Evolutionary conservation across 2,113 vertebrate genomes (phyloP).

Genomic region (Platichthys flesus): DNA sequence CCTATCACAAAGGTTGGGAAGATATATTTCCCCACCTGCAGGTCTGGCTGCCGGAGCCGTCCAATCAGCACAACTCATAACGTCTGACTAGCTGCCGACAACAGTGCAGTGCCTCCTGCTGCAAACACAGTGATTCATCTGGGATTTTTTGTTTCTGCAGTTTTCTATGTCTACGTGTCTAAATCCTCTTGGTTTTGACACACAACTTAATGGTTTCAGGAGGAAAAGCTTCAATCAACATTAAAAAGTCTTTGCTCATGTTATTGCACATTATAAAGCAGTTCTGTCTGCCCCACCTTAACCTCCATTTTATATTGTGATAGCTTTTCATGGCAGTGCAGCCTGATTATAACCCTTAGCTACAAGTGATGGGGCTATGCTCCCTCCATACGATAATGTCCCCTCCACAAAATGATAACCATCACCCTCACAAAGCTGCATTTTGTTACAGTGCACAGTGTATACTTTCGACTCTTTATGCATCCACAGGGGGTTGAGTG

Average conservation of each 20-base stretch:
- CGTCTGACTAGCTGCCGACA: conserved; percentile 15
- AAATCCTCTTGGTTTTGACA: background rate
- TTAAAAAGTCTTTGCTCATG: background rate
- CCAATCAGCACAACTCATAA: conserved; percentile 29
- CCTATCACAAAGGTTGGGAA: conserved; percentile 61
- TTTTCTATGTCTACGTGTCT: background rate
- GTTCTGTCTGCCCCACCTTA: background rate
- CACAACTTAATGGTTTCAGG: background rate
- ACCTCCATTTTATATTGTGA: conserved; percentile 9
- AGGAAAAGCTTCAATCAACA: background rate
- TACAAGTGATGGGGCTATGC: conserved; percentile 45
- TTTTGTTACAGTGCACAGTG: conserved; percentile 29
- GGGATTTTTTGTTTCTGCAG: background rate
- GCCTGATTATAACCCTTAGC: conserved; percentile 42
- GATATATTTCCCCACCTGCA: conserved; percentile 53
- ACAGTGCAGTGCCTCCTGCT: background rate
- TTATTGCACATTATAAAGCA: background rate
- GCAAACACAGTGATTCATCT: background rate
- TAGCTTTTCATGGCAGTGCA: conserved; percentile 32
- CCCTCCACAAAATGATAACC: conserved; percentile 11
- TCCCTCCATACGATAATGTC: conserved; percentile 6
- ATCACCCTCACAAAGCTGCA: conserved; percentile 24
- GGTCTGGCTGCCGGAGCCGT: conserved; percentile 23
- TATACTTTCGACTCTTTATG: conserved; percentile 46
- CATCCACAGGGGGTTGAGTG: conserved; percentile 48